Conservation (phyloP, 2,888 invertebrate species). For the Hemaris fuciformis region DNA sequence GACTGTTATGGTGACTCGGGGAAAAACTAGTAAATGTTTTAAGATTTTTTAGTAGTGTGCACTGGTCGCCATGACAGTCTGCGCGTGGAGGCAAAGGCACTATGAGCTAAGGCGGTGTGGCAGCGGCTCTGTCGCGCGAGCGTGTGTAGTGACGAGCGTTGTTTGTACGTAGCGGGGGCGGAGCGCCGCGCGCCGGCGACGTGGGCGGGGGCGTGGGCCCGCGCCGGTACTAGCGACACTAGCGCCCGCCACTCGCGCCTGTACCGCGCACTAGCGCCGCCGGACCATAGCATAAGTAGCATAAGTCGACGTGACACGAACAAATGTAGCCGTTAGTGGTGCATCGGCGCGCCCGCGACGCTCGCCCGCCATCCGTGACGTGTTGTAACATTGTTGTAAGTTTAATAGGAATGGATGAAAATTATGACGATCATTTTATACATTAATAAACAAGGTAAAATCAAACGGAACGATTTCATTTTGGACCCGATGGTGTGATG, state of each 20-base stretch:
- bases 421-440: slow-evolving; percentile 54
- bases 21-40: neutral
- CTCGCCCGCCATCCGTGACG: slow-evolving; percentile 22
- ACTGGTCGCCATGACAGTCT: too few species aligned
- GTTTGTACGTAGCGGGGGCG: slow-evolving; percentile 57
- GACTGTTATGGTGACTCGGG: neutral
- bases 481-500: slow-evolving; percentile 38
- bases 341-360: slow-evolving; percentile 21
- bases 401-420: slow-evolving; percentile 38
- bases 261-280: slow-evolving; percentile 8
- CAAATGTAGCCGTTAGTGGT: slow-evolving; percentile 30
- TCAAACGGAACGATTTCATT: slow-evolving; percentile 55
- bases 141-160: slow-evolving; percentile 21
- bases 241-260: too few species aligned
- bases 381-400: slow-evolving; percentile 27
- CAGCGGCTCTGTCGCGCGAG: slow-evolving; percentile 10
- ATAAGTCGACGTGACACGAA: slow-evolving; percentile 31
- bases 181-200: slow-evolving; percentile 58
- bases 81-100: slow-evolving; percentile 23
- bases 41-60: too few species aligned
- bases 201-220: slow-evolving; percentile 59
- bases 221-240: slow-evolving; percentile 23
- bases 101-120: slow-evolving; percentile 44
- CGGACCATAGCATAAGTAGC: neutral
- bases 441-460: slow-evolving; percentile 55